phyloP scores from a whole-genome alignment of 2,113 vertebrate species.

The Actinemys pallida region DNA sequence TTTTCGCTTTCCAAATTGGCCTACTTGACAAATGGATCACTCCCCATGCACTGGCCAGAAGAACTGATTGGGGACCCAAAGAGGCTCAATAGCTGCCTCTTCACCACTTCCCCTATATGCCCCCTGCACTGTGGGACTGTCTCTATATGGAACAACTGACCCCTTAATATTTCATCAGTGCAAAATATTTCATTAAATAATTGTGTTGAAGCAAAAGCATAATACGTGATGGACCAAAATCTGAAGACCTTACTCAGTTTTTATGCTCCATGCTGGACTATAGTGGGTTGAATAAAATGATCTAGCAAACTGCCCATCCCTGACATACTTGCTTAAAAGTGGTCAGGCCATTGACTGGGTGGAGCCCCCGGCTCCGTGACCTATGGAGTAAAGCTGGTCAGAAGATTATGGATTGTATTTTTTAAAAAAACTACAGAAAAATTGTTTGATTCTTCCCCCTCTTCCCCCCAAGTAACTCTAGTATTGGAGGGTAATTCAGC shows the following conservation, averaged over 20 bases:
- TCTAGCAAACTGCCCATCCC: too few relatives aligned
- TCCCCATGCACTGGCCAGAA: not conserved
- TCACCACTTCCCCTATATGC: not conserved
- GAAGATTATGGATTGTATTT: not conserved
- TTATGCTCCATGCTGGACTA: too few relatives aligned
- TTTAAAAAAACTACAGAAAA: not conserved
- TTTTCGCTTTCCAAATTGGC: not conserved
- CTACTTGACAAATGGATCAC: not conserved
- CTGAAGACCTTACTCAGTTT: not conserved
- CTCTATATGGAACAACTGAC: not conserved
- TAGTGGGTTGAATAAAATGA: too few relatives aligned
- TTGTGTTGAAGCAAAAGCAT: not conserved
- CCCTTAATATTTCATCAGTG: not conserved
- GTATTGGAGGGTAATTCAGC: not conserved
- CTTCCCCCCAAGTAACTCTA: not conserved
- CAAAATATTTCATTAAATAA: not conserved
- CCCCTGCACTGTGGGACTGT: not conserved
- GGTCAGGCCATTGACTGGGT: too few relatives aligned
- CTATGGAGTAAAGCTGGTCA: not conserved
- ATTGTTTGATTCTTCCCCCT: not conserved
- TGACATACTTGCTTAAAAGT: too few relatives aligned
- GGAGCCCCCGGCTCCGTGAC: too few relatives aligned
- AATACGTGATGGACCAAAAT: not conserved
- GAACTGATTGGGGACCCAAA: not conserved
- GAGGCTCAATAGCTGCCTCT: not conserved